Conservation (phyloP, 1,140 invertebrate species). For the Chrysomallon squamiferum region DNA sequence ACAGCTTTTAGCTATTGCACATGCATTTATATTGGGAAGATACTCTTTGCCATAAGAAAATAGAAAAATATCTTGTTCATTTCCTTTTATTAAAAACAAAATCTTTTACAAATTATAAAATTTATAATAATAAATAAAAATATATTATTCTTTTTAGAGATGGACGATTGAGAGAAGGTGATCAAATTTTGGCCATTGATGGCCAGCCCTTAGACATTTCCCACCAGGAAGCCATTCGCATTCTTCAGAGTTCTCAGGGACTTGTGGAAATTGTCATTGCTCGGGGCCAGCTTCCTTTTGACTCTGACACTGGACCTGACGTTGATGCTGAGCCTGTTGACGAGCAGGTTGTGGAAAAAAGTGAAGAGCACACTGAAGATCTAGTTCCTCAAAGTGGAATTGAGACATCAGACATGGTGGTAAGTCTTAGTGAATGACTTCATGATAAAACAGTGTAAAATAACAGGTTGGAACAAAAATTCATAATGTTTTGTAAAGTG, state of each 20-base stretch:
- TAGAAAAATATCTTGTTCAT: too few relatives aligned
- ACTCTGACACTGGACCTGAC: slow-evolving; percentile 8
- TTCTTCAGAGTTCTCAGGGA: slow-evolving; percentile 80
- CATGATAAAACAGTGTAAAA: too few relatives aligned
- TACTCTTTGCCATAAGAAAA: too few relatives aligned
- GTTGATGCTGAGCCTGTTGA: background rate
- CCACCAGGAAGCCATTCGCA: slow-evolving; percentile 84
- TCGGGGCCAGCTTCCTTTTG: slow-evolving; percentile 60
- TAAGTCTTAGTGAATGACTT: slow-evolving; percentile 13
- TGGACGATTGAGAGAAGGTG: slow-evolving; percentile 79
- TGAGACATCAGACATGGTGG: slow-evolving; percentile 38
- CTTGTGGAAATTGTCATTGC: slow-evolving; percentile 79
- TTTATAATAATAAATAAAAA: too few relatives aligned
- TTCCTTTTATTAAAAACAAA: too few relatives aligned
- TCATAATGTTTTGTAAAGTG: too few relatives aligned
- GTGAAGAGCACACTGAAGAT: slow-evolving; percentile 6
- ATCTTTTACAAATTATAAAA: too few relatives aligned
- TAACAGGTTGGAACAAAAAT: too few relatives aligned
- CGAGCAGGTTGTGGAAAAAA: background rate
- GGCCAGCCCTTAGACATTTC: slow-evolving; percentile 84
- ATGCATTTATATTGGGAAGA: too few relatives aligned
- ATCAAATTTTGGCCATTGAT: slow-evolving; percentile 90
- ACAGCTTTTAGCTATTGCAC: too few relatives aligned
- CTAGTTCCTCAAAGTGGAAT: slow-evolving; percentile 13
- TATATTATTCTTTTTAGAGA: too few relatives aligned